These are phyloP conservation scores for Falco peregrinus DNA, from an alignment of 2,797 vertebrate species.

Conservation along the genomic window DNA sequence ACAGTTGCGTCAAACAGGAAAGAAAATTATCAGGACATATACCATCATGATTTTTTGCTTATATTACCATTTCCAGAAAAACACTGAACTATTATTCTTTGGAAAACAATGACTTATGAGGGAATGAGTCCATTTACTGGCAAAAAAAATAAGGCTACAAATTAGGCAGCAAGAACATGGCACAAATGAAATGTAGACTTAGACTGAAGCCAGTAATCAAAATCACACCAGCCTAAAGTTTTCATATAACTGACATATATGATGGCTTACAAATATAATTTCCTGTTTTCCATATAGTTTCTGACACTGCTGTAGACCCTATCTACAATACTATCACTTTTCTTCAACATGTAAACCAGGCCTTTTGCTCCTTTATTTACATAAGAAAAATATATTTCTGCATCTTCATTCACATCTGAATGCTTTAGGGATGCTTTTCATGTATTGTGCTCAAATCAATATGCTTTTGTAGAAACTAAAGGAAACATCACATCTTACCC, in stretches of 20 bases:
- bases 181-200: background rate
- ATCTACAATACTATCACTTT: background rate
- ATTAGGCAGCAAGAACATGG: background rate
- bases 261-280: background rate
- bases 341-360: background rate
- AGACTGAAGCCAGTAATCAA: background rate
- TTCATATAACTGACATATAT: background rate
- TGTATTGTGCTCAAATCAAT: background rate
- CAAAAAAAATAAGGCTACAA: background rate
- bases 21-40: background rate
- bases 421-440: background rate
- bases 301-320: background rate
- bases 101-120: background rate
- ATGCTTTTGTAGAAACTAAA: background rate
- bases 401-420: background rate
- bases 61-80: background rate
- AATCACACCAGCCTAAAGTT: background rate
- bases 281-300: background rate
- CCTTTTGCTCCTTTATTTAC: background rate
- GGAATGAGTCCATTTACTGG: background rate
- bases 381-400: background rate
- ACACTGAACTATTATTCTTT: background rate
- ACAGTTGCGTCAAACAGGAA: background rate
- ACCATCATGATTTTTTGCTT: background rate
- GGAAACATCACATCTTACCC: background rate